A percentile compares a stretch with the other conserved stretches of the same genome.
Evolutionary conservation across 1,140 invertebrate genomes (phyloP).

Genomic region (Chlorops oryzae): DNA sequence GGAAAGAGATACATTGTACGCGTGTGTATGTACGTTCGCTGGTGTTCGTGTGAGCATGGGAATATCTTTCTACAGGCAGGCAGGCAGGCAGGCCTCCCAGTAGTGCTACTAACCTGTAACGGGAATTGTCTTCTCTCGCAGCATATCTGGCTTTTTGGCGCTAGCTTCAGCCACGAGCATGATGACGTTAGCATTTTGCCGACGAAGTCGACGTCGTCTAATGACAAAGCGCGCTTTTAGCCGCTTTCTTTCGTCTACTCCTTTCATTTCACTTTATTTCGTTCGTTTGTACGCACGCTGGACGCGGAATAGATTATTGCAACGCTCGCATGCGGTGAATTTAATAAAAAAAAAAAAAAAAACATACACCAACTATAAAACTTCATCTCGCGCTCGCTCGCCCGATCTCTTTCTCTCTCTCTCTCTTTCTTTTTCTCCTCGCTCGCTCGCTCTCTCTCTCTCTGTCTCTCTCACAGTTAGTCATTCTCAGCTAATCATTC

Average conservation of each 20-base stretch:
- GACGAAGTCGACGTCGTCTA: too few relatives aligned
- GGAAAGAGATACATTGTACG: too few relatives aligned
- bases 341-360: constrained; percentile 3
- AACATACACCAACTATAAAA: background rate
- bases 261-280: constrained; percentile 49
- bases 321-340: background rate
- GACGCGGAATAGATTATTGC: constrained; percentile 29
- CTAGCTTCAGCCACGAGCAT: too few relatives aligned
- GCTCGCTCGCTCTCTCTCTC: background rate
- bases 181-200: too few relatives aligned
- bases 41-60: too few relatives aligned
- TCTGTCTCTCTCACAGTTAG: background rate
- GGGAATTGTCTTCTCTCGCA: too few relatives aligned
- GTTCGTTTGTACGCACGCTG: constrained; percentile 48
- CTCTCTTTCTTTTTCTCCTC: background rate
- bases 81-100: too few relatives aligned
- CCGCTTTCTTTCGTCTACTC: constrained; percentile 48
- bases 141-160: too few relatives aligned
- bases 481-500: too few relatives aligned
- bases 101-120: too few relatives aligned
- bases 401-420: background rate
- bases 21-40: too few relatives aligned
- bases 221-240: constrained; percentile 33
- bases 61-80: too few relatives aligned
- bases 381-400: background rate